phyloP scores from a whole-genome alignment of 1,140 invertebrate genomes.

The Achroia grisella region DNA sequence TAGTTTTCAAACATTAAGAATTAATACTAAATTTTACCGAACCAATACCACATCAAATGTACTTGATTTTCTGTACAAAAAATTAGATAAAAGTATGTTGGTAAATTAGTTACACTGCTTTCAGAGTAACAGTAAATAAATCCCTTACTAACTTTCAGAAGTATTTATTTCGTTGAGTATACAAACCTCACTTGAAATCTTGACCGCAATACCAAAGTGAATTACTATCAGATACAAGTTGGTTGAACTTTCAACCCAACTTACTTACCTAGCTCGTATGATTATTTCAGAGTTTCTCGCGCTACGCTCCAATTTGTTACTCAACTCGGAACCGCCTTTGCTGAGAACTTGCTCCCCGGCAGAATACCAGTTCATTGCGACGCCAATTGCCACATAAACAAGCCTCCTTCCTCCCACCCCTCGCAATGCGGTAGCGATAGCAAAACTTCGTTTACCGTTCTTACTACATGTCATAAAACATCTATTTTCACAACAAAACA shows the following conservation, averaged over 20 bases:
- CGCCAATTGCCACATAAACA: conserved; percentile 62
- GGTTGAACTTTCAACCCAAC: conserved; percentile 33
- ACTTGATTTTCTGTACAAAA: too few relatives aligned
- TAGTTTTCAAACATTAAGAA: too few relatives aligned
- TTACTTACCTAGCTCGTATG: conserved; percentile 41
- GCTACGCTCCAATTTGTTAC: conserved; percentile 52
- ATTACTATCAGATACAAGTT: not conserved
- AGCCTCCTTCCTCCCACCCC: conserved; percentile 27
- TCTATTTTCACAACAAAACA: conserved; percentile 8
- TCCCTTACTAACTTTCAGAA: too few relatives aligned
- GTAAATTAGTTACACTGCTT: too few relatives aligned
- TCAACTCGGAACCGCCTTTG: conserved; percentile 41
- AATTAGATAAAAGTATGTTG: too few relatives aligned
- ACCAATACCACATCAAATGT: too few relatives aligned
- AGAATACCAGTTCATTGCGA: conserved; percentile 42
- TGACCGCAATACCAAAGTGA: conserved; percentile 34
- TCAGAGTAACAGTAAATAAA: too few relatives aligned
- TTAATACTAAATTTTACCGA: too few relatives aligned
- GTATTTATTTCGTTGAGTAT: too few relatives aligned
- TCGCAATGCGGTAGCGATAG: conserved; percentile 36
- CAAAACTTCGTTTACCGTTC: conserved; percentile 44
- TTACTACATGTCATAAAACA: conserved; percentile 25
- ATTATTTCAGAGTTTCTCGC: conserved; percentile 53
- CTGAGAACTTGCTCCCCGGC: conserved; percentile 32
- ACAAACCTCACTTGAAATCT: too few relatives aligned